Evolutionary conservation across 2,797 vertebrate species (phyloP), one percentile per base, ranked within the genome.

Genomic region (Alauda arvensis): DNA sequence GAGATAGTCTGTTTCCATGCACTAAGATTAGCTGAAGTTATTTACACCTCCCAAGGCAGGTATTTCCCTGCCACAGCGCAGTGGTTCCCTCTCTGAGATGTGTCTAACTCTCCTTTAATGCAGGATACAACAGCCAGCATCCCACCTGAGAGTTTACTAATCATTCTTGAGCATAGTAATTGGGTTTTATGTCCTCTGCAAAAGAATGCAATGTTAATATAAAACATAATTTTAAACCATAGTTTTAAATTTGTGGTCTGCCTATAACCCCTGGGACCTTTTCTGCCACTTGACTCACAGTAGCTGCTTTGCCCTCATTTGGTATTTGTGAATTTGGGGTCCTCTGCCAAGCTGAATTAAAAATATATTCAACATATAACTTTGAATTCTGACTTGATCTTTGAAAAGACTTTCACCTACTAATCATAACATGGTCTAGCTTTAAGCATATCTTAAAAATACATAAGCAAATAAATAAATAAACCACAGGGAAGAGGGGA

Each of bases 401-500:
- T 70, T 42, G 39, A 45, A 70, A 70, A 16, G 16, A 18, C 6
- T 76, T 83, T 62, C 39, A 61, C 12, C 14, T 55, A 56, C 16
- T 72, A 69, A 61, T 13, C 69, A 10, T 40, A 34, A 48, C 7
- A n/a, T 7, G 23, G 11, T 18, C n/a, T 37, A 51, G 24, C 17
- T 82, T 69, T 74, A 37, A 25, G 25, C 7, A 25, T 10, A 24
- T 5, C 17, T 51, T 13, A 52, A 34, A 63, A 53, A 61, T 21
- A 53, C 6, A 10, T 6, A 18, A 26, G 3, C 25, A 17, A 31
- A 16, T 17, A 45, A 51, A 18, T 14, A 8, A 24, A 39, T 7
- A 12, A 60, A 34, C 60, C 1, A 0, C 13, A 20, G 11, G 9
- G 1, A 3, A 46, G 10, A 53, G 18, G 3, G 9, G 24, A 28